Conservation (phyloP, 2,888 invertebrate species). For the Agriotes lineatus region DNA sequence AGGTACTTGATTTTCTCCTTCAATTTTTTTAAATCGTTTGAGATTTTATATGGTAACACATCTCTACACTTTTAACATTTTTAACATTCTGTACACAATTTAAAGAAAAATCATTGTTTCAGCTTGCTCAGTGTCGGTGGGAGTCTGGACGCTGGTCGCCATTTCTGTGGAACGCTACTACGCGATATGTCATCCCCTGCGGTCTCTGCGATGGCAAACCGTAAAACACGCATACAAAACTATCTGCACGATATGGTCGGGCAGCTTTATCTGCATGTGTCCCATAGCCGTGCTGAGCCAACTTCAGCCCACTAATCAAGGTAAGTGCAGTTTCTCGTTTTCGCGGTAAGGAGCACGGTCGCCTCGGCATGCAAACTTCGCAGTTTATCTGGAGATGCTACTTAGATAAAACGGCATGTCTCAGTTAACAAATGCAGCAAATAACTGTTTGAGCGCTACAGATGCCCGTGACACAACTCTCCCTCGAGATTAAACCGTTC, state of each 20-base stretch:
- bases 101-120: too few relatives aligned
- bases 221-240: constrained; percentile 80
- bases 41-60: too few relatives aligned
- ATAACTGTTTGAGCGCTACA: too few relatives aligned
- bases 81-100: too few relatives aligned
- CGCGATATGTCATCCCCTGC: constrained; percentile 82
- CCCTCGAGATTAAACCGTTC: too few relatives aligned
- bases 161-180: constrained; percentile 84
- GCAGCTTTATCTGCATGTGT: constrained; percentile 74
- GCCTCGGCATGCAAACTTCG: too few relatives aligned
- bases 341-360: neutral
- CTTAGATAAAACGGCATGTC: too few relatives aligned
- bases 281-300: constrained; percentile 74
- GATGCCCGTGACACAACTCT: too few relatives aligned
- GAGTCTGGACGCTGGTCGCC: constrained; percentile 82
- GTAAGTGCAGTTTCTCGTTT: constrained; percentile 46
- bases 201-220: constrained; percentile 83
- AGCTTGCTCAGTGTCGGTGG: constrained; percentile 82
- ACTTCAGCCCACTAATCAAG: constrained; percentile 69
- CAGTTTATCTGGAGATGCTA: neutral
- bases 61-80: too few relatives aligned
- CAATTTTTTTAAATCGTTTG: too few relatives aligned
- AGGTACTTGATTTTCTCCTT: too few relatives aligned
- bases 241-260: constrained; percentile 75
- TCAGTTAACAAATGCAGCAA: too few relatives aligned